Base-by-base conservation (phyloP, 2,113 vertebrate species). In the Agelaius phoeniceus region DNA sequence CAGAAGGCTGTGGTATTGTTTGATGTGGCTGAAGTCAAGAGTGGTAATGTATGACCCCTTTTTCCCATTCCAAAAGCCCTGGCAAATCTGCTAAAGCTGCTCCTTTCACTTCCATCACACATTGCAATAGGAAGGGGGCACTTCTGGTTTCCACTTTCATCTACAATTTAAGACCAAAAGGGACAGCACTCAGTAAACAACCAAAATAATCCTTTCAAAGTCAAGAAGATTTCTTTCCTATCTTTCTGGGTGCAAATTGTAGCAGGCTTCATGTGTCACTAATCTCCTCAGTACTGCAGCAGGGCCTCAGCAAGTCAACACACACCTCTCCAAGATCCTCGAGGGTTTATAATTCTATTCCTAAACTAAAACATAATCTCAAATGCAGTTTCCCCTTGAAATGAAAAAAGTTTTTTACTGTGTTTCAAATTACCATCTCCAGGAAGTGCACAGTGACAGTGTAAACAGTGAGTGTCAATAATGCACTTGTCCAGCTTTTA, bases 121-220 rank as follows among this genome's bases (percentile, higher is more conserved):
- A 9, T 4, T 39, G 44, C 61, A 66, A 37, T 5, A 44, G 23
- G 26, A 77, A 89, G 37, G 0, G 0, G 55, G 37, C 41, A 82
- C 55, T 90, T 78, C 58, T 54, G 46, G 55, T 58, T 85, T 68
- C 89, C 63, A 74, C 65, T 90, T 94, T 76, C 66, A 75, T 85
- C 49, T 85, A 30, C 51, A 83, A 31, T 71, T 80, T 80, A 68
- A 69, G 87, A 87, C n/a, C 72, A 90, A 91, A 96, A 87, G 46
- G 58, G 68, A 62, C 52, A 91, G 86, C 71, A 58, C 71, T 93
- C 52, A 66, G 66, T 84, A 95, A 97, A 95, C 61, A 96, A 89
- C 69, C 43, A 81, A 79, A 94, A 85, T 74, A 95, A 93, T 94
- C 80, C 86, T 95, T 97, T 96, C 91, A 83, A 87, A 84, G 83